Conservation (phyloP, 2,113 vertebrate species). For the Boulengeromyrus knoepffleri region DNA sequence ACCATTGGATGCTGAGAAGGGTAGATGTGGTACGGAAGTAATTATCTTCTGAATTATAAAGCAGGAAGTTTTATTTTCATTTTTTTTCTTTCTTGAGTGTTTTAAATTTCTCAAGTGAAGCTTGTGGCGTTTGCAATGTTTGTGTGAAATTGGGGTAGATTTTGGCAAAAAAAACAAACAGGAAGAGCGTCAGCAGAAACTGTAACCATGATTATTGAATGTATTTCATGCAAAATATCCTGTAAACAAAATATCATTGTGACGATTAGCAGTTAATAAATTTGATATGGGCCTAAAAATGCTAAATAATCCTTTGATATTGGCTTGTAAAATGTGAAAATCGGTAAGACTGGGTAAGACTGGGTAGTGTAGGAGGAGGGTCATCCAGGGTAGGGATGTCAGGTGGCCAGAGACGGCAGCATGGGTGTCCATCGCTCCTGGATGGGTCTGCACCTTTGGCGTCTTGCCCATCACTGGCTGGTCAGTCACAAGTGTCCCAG, state of each 20-base stretch:
- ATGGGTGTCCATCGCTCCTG: not conserved
- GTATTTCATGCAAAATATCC: conserved; percentile 14
- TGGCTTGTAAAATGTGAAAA: not conserved
- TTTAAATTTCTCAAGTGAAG: conserved; percentile 59
- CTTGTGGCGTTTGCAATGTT: conserved; percentile 54
- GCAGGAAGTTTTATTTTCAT: conserved; percentile 55
- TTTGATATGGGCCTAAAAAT: conserved; percentile 29
- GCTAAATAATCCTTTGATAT: not conserved
- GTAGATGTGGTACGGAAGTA: conserved; percentile 57
- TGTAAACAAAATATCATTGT: not conserved
- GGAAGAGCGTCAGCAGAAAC: not conserved
- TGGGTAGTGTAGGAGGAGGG: not conserved
- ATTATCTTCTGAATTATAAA: conserved; percentile 76
- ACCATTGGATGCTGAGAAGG: conserved; percentile 66
- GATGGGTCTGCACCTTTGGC: not conserved
- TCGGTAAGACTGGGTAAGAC: not conserved
- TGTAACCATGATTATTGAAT: not conserved
- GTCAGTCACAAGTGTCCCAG: not conserved
- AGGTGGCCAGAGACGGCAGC: not conserved
- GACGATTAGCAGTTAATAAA: conserved; percentile 24
- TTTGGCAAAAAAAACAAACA: conserved; percentile 2
- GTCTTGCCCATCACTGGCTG: not conserved
- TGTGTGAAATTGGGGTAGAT: conserved; percentile 46
- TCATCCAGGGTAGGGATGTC: not conserved
- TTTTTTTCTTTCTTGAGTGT: conserved; percentile 56